Percentiles rank a stretch among this genome's conserved stretches.
Evolutionary conservation across 2,888 invertebrate genomes (phyloP).

Genomic region (Anthrax anthrax): DNA sequence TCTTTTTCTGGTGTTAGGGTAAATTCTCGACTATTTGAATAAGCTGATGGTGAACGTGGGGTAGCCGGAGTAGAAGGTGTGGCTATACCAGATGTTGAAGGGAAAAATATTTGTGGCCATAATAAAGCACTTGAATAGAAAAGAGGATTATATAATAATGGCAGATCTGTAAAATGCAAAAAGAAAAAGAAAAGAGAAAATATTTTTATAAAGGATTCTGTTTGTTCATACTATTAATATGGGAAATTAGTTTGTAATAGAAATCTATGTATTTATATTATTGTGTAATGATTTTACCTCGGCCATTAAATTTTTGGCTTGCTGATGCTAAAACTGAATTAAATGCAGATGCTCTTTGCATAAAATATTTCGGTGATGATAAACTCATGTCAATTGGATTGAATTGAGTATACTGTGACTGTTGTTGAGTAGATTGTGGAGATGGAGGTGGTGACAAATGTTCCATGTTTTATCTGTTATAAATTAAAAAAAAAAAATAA

Average conservation of each 20-base stretch:
- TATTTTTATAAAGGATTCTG: background rate
- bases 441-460: slow-evolving; percentile 34
- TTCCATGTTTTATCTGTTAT: slow-evolving; percentile 20
- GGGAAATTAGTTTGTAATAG: no score
- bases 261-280: no score
- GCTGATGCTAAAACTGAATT: slow-evolving; percentile 30
- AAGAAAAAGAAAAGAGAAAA: background rate
- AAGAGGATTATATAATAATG: slow-evolving; percentile 32
- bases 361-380: slow-evolving; percentile 26
- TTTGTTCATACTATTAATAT: background rate
- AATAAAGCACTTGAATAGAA: slow-evolving; percentile 32
- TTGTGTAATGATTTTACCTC: no score
- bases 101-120: slow-evolving; percentile 33
- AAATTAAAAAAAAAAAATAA: no score
- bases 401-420: slow-evolving; percentile 10
- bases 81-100: slow-evolving; percentile 22
- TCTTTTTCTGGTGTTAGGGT: slow-evolving; percentile 33
- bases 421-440: slow-evolving; percentile 22
- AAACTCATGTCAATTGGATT: slow-evolving; percentile 21
- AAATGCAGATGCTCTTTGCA: slow-evolving; percentile 33
- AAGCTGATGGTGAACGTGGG: slow-evolving; percentile 28
- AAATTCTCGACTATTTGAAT: slow-evolving; percentile 21
- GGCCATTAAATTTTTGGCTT: slow-evolving; percentile 27
- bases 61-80: slow-evolving; percentile 31
- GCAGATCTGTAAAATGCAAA: slow-evolving; percentile 12